Conservation (phyloP, 2,888 invertebrate genomes). For the Apantesis nais region DNA sequence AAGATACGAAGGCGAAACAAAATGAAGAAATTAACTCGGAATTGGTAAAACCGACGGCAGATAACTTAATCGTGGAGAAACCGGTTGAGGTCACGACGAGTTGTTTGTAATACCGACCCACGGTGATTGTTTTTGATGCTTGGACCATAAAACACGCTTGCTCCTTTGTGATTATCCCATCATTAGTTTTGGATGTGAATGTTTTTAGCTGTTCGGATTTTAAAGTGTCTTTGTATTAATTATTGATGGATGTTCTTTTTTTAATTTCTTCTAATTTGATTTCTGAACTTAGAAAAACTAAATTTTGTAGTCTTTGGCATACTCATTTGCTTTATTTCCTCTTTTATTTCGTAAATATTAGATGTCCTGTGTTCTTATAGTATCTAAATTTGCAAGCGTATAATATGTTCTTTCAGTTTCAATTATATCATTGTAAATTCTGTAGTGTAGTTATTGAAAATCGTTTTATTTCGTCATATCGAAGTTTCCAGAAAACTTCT, state of each 20-base stretch:
- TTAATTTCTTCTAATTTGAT: background rate
- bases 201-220: slow-evolving; percentile 12
- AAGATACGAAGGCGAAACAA: slow-evolving; percentile 65
- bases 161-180: slow-evolving; percentile 40
- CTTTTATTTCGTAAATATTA: no score
- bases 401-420: background rate
- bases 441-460: background rate
- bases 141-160: slow-evolving; percentile 46
- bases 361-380: no score
- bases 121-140: slow-evolving; percentile 59
- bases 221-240: slow-evolving; percentile 6
- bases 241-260: background rate
- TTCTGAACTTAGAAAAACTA: background rate
- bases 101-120: slow-evolving; percentile 62
- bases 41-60: slow-evolving; percentile 77
- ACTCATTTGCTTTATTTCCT: background rate
- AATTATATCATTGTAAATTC: background rate
- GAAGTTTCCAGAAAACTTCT: background rate
- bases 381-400: background rate
- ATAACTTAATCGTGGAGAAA: slow-evolving; percentile 76
- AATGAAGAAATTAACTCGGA: slow-evolving; percentile 81
- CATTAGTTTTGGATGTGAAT: slow-evolving; percentile 34
- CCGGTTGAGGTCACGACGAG: slow-evolving; percentile 66
- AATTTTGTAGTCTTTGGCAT: background rate
- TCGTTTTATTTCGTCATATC: background rate